Base-by-base conservation (phyloP, 1,140 invertebrate genomes). In the Cepaea nemoralis region DNA sequence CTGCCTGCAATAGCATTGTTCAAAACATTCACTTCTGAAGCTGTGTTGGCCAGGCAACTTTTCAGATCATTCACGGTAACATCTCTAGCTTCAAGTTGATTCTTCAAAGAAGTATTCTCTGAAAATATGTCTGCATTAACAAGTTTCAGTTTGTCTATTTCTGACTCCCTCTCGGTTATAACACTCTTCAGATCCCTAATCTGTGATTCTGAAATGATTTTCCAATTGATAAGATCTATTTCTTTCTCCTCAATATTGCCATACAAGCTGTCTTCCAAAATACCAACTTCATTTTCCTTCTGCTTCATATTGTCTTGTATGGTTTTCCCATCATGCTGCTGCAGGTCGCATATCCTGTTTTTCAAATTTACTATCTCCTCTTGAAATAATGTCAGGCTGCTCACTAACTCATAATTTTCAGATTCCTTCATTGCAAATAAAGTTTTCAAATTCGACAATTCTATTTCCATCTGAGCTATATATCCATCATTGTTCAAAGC, bases 381-480 rank as follows among this genome's bases (percentile, higher is more conserved):
- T 22, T 71, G 37, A 35, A 40, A 24, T 40, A 40, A 24, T 39
- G 2, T 71, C 33, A 71, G 40, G 40, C 40, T 39, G 40, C 19
- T 71, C 22, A 6, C 35, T 12, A 71, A 22, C 31, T 71, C 19
- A 40, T 35, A 24, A 39, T 40, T 71, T n/a, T 71, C 69, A 71
- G 37, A 40, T 39, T 71, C 69, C 24, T 27, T 39, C 1, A n/a
- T 0, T 22, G n/a, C 1, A 19, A 71, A 22, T 71, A 10, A n/a
- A 71, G 1, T 71, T 39, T 39, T 71, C 69, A 71, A 71, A 22
- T 39, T 37, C 40, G 69, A 37, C 1, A 71, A 19, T 33, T 71
- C 37, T 33, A 40, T 45, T 40, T 71, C 35, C 37, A 3, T 71
- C 40, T 71, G 69, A 6, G 22, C 40, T 39, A 71, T 24, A 40